phyloP scores from a whole-genome alignment of 2,888 invertebrate species.

The Drosophila basisetae region DNA sequence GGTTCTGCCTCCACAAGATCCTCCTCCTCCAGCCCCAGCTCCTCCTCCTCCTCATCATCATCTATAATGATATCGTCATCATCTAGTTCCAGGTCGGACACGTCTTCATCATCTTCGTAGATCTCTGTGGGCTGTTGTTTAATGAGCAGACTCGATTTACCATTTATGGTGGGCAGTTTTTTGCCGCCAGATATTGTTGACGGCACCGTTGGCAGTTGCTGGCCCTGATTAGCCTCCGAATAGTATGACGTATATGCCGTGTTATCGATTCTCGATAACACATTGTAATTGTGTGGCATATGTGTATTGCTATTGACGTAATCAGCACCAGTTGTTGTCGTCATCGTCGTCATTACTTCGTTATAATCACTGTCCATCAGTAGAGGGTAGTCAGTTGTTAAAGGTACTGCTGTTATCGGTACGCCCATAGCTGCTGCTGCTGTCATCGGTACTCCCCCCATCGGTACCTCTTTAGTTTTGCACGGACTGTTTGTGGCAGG shows the following conservation, averaged over 20 bases:
- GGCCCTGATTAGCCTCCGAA: constrained; percentile 59
- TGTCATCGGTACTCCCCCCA: constrained; percentile 20
- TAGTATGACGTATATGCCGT: constrained; percentile 51
- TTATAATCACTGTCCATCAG: constrained; percentile 41
- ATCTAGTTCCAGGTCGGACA: constrained; percentile 31
- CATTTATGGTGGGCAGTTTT: constrained; percentile 84
- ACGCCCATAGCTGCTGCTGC: constrained; percentile 19
- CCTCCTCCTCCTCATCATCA: constrained; percentile 35
- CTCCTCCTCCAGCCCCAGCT: neutral
- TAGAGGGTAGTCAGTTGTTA: constrained; percentile 12
- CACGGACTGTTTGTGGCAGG: constrained; percentile 21
- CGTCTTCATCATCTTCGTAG: constrained; percentile 77
- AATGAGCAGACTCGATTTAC: constrained; percentile 79
- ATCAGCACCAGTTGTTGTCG: constrained; percentile 63
- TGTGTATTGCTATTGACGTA: constrained; percentile 77
- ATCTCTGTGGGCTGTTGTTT: constrained; percentile 84
- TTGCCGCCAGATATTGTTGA: constrained; percentile 81
- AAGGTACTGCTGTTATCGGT: neutral
- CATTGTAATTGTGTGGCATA: constrained; percentile 45
- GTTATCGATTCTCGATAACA: constrained; percentile 27
- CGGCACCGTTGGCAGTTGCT: constrained; percentile 77
- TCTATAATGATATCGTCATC: constrained; percentile 53
- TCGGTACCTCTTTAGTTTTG: constrained; percentile 9
- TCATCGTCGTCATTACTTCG: constrained; percentile 28
- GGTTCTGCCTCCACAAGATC: constrained; percentile 21